Conservation (phyloP, 2,888 invertebrate genomes). For the Leptura quadrifasciata region DNA sequence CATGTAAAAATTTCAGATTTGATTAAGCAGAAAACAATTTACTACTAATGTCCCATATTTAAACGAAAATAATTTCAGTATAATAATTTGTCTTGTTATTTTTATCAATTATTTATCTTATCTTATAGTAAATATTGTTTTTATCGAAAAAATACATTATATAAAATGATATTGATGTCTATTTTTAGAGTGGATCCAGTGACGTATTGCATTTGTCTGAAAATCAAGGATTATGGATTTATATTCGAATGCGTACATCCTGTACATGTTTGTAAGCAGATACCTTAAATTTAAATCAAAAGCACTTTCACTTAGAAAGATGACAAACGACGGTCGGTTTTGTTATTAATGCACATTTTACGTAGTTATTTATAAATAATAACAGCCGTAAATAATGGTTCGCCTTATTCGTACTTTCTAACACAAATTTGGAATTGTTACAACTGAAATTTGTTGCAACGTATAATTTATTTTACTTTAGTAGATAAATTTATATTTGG, state of each 20-base stretch:
- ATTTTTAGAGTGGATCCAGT: neutral
- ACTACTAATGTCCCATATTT: too few species aligned
- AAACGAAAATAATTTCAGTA: neutral
- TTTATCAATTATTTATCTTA: neutral
- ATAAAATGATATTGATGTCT: neutral
- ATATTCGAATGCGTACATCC: too few species aligned
- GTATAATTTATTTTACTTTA: neutral
- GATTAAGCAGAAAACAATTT: too few species aligned
- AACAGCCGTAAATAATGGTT: neutral
- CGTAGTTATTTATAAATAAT: neutral
- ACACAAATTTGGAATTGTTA: neutral
- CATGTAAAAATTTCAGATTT: too few species aligned
- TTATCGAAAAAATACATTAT: neutral
- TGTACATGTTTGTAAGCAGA: neutral
- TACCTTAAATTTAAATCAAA: neutral
- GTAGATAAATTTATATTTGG: neutral
- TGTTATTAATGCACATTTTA: neutral
- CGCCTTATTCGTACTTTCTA: neutral
- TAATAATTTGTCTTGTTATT: neutral
- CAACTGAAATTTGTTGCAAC: neutral
- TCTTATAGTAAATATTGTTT: conserved; percentile 1
- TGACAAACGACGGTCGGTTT: neutral
- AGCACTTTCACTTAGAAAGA: neutral
- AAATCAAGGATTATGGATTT: too few species aligned
- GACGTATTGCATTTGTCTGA: too few species aligned